Percentiles rank a stretch among this genome's conserved stretches.
These are phyloP conservation scores for Helogale parvula DNA, from an alignment of 2,113 vertebrate genomes.

Conservation along the genomic window DNA sequence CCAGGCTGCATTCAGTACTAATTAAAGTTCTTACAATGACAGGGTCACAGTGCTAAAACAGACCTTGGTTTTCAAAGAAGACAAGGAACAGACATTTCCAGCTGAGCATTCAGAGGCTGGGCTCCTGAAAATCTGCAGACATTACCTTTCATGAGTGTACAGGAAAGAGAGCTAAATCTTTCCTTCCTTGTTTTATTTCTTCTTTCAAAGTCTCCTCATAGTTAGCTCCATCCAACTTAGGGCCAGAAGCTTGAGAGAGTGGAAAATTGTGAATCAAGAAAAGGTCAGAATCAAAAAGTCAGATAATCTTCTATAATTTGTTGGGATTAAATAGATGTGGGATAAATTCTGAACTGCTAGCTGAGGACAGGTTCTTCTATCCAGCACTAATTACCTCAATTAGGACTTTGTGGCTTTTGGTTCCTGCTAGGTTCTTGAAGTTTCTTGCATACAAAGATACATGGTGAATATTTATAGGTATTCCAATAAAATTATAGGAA, in stretches of 20 bases:
- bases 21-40: conserved; percentile 77
- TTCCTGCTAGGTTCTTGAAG: not conserved
- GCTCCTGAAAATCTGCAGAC: not conserved
- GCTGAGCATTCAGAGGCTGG: not conserved
- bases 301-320: not conserved
- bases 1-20: conserved; percentile 75
- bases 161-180: not conserved
- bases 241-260: not conserved
- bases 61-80: conserved; percentile 46
- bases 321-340: not conserved
- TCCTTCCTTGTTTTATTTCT: not conserved
- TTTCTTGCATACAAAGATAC: not conserved
- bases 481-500: not conserved
- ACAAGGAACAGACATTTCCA: conserved; percentile 15
- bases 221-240: not conserved
- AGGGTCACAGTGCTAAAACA: conserved; percentile 43
- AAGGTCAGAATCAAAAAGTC: not conserved
- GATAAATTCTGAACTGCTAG: not conserved
- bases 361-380: not conserved
- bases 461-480: too few species aligned
- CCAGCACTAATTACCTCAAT: not conserved
- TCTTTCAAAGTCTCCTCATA: accelerated
- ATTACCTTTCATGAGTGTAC: not conserved
- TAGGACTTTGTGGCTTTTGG: not conserved
- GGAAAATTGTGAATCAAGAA: not conserved